Evolutionary conservation across 2,888 invertebrate genomes (phyloP).

Genomic region (Hipparchia semele): DNA sequence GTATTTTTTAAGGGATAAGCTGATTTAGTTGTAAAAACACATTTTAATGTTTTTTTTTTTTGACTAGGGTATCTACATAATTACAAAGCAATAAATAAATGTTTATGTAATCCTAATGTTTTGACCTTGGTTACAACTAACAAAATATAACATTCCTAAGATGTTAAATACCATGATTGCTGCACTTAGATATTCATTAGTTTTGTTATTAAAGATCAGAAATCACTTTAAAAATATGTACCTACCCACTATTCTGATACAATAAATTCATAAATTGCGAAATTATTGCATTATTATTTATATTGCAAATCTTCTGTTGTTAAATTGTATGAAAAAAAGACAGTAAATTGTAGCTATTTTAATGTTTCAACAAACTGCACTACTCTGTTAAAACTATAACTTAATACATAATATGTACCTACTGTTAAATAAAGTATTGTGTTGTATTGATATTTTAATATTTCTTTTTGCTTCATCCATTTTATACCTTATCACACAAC

Average conservation of each 20-base stretch:
- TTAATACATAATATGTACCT: not conserved
- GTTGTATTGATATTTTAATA: not conserved
- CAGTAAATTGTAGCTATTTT: not conserved
- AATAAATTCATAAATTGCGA: no score
- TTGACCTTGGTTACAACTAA: not conserved
- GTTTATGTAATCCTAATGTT: not conserved
- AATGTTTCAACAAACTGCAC: constrained; percentile 5
- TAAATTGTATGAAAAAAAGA: not conserved
- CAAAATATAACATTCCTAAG: not conserved
- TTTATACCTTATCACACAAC: not conserved
- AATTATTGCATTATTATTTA: no score
- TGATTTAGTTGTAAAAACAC: no score
- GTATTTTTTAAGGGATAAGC: no score
- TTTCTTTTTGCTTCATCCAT: not conserved
- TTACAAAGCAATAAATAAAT: not conserved
- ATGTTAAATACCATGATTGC: not conserved
- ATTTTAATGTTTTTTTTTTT: not conserved
- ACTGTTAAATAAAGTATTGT: not conserved
- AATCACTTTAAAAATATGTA: no score
- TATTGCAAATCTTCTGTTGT: no score
- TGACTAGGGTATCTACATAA: not conserved
- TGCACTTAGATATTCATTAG: not conserved
- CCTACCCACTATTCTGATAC: no score
- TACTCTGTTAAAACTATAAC: constrained; percentile 6
- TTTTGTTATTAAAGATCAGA: not conserved